Percentiles rank a stretch among this genome's conserved stretches.
phyloP scores from a whole-genome alignment of 2,113 vertebrate species.

The Phrynosoma blainvillii region DNA sequence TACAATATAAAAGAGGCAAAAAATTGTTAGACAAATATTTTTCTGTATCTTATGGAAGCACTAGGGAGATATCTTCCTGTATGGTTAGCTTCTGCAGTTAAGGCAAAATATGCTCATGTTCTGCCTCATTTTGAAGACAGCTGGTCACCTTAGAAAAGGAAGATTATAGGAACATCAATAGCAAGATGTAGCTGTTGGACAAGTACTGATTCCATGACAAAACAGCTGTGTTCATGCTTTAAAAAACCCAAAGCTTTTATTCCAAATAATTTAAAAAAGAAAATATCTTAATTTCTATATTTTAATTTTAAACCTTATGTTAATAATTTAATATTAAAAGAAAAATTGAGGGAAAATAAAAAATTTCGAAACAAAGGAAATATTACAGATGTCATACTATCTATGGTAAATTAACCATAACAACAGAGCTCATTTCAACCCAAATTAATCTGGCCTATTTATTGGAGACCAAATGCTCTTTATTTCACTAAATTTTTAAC shows the following conservation, averaged over 20 bases:
- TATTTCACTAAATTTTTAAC: neutral
- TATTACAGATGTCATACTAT: neutral
- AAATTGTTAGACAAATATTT: constrained; percentile 12
- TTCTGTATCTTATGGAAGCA: constrained; percentile 17
- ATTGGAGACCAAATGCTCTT: neutral
- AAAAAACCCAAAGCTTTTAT: too few relatives aligned
- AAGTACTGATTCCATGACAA: neutral
- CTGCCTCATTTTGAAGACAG: constrained; percentile 11
- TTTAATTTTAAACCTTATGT: too few relatives aligned
- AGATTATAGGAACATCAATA: neutral
- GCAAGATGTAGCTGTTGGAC: neutral
- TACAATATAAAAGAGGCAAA: constrained; percentile 40
- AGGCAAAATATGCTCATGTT: constrained; percentile 22
- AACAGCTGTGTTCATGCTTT: neutral
- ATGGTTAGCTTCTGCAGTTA: constrained; percentile 20
- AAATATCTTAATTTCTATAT: neutral
- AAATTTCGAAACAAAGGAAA: neutral
- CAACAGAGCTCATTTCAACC: neutral
- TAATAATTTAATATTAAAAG: neutral
- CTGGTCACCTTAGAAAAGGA: neutral
- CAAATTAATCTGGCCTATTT: neutral
- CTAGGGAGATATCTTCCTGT: neutral
- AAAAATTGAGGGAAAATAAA: neutral
- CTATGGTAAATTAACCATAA: neutral
- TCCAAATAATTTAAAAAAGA: neutral